These are phyloP conservation scores for Oscheius sp. DNA, from an alignment of 2,888 invertebrate species.

Conservation along the genomic window DNA sequence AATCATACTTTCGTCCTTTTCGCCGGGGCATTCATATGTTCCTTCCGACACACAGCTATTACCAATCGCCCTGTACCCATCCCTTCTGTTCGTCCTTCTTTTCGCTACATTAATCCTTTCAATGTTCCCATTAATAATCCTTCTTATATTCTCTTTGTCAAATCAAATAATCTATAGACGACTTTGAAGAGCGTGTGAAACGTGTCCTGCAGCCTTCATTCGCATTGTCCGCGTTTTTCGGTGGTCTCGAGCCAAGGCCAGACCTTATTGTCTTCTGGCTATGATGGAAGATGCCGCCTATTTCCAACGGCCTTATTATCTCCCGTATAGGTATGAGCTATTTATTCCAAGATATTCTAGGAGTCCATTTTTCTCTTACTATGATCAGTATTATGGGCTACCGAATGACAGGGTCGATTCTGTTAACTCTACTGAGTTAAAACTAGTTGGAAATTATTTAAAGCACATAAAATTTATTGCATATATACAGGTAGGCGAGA, in stretches of 20 bases:
- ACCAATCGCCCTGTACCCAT: slow-evolving; percentile 6
- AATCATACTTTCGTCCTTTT: slow-evolving; percentile 9
- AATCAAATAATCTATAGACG: slow-evolving; percentile 3
- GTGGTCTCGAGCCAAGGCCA: slow-evolving; percentile 26
- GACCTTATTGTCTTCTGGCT: slow-evolving; percentile 13
- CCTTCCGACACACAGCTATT: slow-evolving; percentile 22
- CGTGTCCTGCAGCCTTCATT: slow-evolving; percentile 2
- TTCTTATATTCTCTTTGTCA: background rate
- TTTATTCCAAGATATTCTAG: background rate
- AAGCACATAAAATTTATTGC: slow-evolving; percentile 14
- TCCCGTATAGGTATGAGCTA: slow-evolving; percentile 9
- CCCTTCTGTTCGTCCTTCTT: background rate
- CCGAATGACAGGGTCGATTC: slow-evolving; percentile 2
- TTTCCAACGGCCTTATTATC: slow-evolving; percentile 29
- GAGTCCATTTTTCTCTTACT: slow-evolving; percentile 1
- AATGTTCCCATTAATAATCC: background rate
- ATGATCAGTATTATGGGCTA: slow-evolving; percentile 2
- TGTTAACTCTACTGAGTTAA: background rate
- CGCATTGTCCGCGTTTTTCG: slow-evolving; percentile 24
- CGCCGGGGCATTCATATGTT: slow-evolving; percentile 1
- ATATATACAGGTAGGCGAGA: slow-evolving; percentile 4
- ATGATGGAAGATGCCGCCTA: slow-evolving; percentile 28
- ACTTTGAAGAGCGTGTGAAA: slow-evolving; percentile 3
- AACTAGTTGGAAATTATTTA: background rate
- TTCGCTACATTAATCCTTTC: background rate